Conservation (phyloP, 2,113 vertebrate genomes). For the Promerops cafer region DNA sequence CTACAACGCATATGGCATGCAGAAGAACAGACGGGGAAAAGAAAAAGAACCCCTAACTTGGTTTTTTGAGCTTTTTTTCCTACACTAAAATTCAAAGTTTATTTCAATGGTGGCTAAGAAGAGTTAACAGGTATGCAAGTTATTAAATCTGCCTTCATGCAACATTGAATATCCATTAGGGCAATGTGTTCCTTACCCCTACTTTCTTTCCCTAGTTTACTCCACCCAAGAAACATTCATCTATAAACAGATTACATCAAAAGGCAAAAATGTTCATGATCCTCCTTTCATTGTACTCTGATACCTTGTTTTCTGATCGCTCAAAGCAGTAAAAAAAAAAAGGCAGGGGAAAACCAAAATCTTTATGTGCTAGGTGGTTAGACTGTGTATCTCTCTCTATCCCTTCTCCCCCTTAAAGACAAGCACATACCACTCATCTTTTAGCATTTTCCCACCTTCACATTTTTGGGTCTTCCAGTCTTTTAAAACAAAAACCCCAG, state of each 20-base stretch:
- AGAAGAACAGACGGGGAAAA: not conserved
- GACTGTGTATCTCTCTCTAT: not conserved
- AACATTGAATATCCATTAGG: not conserved
- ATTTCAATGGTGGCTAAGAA: not conserved
- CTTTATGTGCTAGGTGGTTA: not conserved
- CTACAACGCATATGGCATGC: not conserved
- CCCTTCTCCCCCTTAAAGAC: not conserved
- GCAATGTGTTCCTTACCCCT: not conserved
- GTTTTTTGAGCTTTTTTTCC: not conserved
- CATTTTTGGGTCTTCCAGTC: not conserved
- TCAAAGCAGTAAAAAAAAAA: not conserved
- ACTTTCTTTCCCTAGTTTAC: not conserved
- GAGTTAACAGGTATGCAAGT: not conserved
- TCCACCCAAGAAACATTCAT: not conserved
- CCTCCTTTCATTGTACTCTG: not conserved
- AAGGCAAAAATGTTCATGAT: not conserved
- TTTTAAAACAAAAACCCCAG: not conserved
- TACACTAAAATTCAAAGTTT: not conserved
- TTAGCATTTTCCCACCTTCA: not conserved
- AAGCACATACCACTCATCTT: not conserved
- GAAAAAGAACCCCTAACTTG: not conserved
- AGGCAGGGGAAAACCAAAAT: accelerated
- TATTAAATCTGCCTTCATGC: not conserved
- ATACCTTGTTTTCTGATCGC: not conserved
- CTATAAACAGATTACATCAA: not conserved